phyloP scores from a whole-genome alignment of 1,140 invertebrate species.

The Wasmannia auropunctata region DNA sequence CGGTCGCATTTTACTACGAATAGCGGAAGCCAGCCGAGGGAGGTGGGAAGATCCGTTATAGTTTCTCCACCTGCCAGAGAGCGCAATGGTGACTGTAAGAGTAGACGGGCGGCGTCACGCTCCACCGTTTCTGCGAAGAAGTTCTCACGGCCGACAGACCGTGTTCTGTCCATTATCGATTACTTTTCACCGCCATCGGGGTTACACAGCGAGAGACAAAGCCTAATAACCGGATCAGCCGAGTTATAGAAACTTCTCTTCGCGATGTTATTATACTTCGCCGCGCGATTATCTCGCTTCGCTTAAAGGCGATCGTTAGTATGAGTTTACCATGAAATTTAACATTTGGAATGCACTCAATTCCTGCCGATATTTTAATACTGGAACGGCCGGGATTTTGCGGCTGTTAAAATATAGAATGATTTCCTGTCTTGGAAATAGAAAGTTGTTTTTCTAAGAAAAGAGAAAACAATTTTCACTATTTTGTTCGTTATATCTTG shows the following conservation, averaged over 20 bases:
- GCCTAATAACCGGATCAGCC: slow-evolving; percentile 41
- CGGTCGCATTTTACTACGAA: slow-evolving; percentile 56
- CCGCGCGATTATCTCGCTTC: neutral
- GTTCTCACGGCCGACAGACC: slow-evolving; percentile 60
- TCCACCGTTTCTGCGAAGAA: slow-evolving; percentile 40
- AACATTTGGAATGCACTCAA: slow-evolving; percentile 13
- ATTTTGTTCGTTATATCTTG: neutral
- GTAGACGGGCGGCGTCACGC: slow-evolving; percentile 62
- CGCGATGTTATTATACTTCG: slow-evolving; percentile 19
- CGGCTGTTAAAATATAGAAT: neutral
- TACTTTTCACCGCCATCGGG: slow-evolving; percentile 50
- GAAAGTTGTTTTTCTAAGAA: neutral
- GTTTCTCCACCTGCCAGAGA: slow-evolving; percentile 57
- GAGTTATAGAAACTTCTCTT: slow-evolving; percentile 33
- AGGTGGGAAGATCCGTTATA: slow-evolving; percentile 58
- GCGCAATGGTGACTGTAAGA: slow-evolving; percentile 49
- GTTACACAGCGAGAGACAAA: slow-evolving; percentile 41
- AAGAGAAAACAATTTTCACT: neutral
- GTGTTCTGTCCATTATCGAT: slow-evolving; percentile 57
- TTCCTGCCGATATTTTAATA: neutral
- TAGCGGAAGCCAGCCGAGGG: slow-evolving; percentile 50
- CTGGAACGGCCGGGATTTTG: neutral
- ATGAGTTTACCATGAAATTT: slow-evolving; percentile 12
- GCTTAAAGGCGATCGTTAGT: neutral
- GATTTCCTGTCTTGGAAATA: neutral